Percentiles rank a stretch among this genome's conserved stretches.
These are phyloP conservation scores for Channa argus DNA, from an alignment of 2,113 vertebrate species.

Conservation along the genomic window DNA sequence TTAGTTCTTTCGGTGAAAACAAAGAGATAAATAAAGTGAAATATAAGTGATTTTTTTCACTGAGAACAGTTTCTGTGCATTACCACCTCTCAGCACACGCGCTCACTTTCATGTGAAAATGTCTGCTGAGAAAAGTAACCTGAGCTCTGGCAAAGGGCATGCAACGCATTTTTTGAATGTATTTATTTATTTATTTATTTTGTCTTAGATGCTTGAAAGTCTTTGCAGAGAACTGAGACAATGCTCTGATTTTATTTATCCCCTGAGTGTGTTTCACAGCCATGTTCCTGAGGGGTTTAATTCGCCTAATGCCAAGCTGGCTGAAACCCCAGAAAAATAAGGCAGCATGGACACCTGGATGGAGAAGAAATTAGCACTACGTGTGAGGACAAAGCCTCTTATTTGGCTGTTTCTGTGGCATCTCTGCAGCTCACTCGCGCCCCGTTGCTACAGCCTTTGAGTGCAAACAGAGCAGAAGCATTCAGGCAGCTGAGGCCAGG, in stretches of 20 bases:
- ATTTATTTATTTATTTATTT: no score
- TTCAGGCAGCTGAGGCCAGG: constrained; percentile 63
- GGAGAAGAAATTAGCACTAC: constrained; percentile 58
- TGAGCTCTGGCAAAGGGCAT: background rate
- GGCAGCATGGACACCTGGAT: constrained; percentile 59
- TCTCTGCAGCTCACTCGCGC: constrained; percentile 46
- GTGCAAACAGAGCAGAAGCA: constrained; percentile 59
- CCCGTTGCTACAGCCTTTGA: constrained; percentile 52
- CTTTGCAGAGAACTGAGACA: constrained; percentile 6
- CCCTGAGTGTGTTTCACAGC: constrained; percentile 24
- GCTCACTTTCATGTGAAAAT: background rate
- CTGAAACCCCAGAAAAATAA: constrained; percentile 40
- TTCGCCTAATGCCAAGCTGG: constrained; percentile 28
- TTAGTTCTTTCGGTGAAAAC: no score
- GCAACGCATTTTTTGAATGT: background rate
- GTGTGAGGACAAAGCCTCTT: constrained; percentile 71
- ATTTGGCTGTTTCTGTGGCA: constrained; percentile 48
- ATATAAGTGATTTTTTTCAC: background rate
- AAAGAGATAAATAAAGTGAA: background rate
- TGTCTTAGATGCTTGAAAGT: background rate
- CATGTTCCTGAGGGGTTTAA: constrained; percentile 34
- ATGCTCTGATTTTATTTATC: constrained; percentile 26
- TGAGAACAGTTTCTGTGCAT: background rate
- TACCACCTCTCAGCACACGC: background rate
- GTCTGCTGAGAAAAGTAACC: background rate